phyloP scores from a whole-genome alignment of 1,140 invertebrate genomes.

The Spodoptera litura region DNA sequence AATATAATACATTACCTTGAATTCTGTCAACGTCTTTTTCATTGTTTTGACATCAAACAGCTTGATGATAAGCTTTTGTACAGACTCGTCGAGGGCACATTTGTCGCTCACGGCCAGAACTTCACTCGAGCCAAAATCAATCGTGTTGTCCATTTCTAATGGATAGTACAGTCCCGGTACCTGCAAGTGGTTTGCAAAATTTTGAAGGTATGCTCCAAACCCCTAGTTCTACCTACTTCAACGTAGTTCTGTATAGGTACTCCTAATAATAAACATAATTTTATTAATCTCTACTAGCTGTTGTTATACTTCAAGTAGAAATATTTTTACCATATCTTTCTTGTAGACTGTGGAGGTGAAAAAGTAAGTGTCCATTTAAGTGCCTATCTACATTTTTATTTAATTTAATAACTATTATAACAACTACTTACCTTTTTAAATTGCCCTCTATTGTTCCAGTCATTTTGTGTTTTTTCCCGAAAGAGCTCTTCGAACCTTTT shows the following conservation, averaged over 20 bases:
- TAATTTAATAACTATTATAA: too few species aligned
- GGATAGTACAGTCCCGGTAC: constrained; percentile 93
- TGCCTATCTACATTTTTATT: too few species aligned
- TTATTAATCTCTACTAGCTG: too few species aligned
- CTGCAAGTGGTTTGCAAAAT: constrained; percentile 52
- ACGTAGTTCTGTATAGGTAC: too few species aligned
- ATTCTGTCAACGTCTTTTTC: constrained; percentile 97
- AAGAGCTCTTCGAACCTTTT: constrained; percentile 90
- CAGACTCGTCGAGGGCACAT: constrained; percentile 91
- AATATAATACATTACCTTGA: constrained; percentile 89
- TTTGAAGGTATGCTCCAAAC: not conserved
- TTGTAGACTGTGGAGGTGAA: too few species aligned
- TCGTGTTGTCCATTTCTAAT: constrained; percentile 96
- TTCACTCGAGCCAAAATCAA: constrained; percentile 76
- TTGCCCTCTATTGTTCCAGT: constrained; percentile 89
- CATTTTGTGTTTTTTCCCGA: constrained; percentile 95
- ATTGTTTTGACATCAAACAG: constrained; percentile 97
- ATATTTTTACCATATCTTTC: too few species aligned
- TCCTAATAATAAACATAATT: too few species aligned
- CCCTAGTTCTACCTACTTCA: too few species aligned
- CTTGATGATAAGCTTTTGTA: constrained; percentile 94
- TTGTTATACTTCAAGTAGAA: too few species aligned
- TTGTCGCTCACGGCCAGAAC: constrained; percentile 71
- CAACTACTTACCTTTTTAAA: constrained; percentile 90
- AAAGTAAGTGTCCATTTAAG: too few species aligned